phyloP scores from a whole-genome alignment of 2,888 invertebrate genomes.

The Lasiommata megera region DNA sequence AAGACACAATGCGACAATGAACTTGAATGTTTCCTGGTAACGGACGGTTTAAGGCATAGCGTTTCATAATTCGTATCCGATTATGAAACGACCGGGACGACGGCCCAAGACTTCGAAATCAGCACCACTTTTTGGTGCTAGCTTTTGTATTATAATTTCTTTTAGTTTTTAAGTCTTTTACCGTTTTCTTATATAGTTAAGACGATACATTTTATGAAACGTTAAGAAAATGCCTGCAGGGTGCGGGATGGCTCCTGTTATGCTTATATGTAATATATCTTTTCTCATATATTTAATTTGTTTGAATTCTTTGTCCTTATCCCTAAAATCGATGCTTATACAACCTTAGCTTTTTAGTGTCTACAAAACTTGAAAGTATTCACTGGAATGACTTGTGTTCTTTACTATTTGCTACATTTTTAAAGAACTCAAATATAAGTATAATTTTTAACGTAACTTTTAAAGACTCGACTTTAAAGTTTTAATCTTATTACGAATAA shows the following conservation, averaged over 20 bases:
- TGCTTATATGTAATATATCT: conserved; percentile 67
- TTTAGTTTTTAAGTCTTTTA: conserved; percentile 66
- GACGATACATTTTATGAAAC: conserved; percentile 74
- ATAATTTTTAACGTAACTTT: too few species aligned
- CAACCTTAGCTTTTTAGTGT: too few species aligned
- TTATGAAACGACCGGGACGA: conserved; percentile 46
- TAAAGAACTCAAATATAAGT: too few species aligned
- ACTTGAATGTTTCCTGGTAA: conserved; percentile 49
- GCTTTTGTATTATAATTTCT: conserved; percentile 74
- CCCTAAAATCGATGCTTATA: not conserved
- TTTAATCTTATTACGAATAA: too few species aligned
- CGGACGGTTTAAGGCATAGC: conserved; percentile 47
- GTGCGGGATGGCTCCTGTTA: conserved; percentile 58
- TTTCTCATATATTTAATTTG: conserved; percentile 47
- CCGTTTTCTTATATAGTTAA: conserved; percentile 47
- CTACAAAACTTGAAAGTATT: too few species aligned
- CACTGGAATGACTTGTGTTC: too few species aligned
- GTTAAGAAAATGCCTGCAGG: conserved; percentile 60
- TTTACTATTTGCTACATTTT: too few species aligned
- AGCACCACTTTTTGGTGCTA: conserved; percentile 38
- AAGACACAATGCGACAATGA: conserved; percentile 59
- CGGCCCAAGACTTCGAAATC: conserved; percentile 53
- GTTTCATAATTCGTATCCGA: conserved; percentile 70
- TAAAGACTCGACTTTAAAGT: too few species aligned
- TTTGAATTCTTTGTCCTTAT: conserved; percentile 37